These are phyloP conservation scores for Gobionotothen gibberifrons DNA, from an alignment of 2,797 vertebrate species.

Conservation along the genomic window DNA sequence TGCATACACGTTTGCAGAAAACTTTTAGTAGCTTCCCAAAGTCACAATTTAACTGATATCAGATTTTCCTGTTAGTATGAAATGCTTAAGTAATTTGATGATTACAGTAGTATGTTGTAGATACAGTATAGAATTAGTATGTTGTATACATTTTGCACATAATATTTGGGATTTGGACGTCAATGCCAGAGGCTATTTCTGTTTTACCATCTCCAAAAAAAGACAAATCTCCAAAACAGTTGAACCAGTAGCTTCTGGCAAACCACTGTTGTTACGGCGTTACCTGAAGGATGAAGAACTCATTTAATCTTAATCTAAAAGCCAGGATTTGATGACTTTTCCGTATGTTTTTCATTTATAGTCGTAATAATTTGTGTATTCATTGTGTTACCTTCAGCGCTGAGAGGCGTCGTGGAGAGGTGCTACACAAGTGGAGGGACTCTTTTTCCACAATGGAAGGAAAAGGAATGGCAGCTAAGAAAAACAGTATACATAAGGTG, in stretches of 20 bases:
- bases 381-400: not conserved
- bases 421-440: not conserved
- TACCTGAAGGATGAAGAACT: not conserved
- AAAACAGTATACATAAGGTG: not conserved
- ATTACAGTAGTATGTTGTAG: not conserved
- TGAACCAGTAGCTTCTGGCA: not conserved
- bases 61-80: not conserved
- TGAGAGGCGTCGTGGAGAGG: not conserved
- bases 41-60: not conserved
- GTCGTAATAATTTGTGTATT: not conserved
- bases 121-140: not conserved
- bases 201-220: too few relatives aligned
- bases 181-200: not conserved
- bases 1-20: not conserved
- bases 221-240: too few relatives aligned
- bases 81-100: not conserved
- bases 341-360: not conserved
- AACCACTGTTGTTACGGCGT: not conserved
- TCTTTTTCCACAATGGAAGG: not conserved
- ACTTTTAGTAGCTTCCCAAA: not conserved
- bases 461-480: not conserved
- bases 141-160: not conserved
- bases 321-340: not conserved
- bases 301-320: not conserved
- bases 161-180: not conserved